These are phyloP conservation scores for Dicerorhinus sumatrensis DNA, from an alignment of 2,113 vertebrate species.

Conservation along the genomic window DNA sequence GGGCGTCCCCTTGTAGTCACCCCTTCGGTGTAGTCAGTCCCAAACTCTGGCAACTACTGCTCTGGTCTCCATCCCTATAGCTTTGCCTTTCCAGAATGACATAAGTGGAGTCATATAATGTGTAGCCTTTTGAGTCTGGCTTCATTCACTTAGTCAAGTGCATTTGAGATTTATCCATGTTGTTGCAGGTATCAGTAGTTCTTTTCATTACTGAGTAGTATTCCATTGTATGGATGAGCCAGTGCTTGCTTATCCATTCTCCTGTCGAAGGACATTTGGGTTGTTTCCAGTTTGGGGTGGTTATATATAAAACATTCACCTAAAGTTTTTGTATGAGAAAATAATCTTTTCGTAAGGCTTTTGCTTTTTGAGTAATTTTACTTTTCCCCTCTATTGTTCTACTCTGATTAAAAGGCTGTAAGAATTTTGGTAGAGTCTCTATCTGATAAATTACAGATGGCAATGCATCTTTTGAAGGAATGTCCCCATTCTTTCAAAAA, in stretches of 20 bases:
- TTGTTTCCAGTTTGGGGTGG: neutral
- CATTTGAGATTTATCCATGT: neutral
- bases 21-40: neutral
- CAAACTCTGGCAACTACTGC: neutral
- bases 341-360: neutral
- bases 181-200: too few species aligned
- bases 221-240: fast-evolving
- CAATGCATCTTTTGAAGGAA: neutral
- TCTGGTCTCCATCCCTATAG: neutral
- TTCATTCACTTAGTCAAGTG: neutral
- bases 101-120: neutral
- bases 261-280: neutral
- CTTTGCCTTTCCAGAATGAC: neutral
- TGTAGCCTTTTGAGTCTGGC: neutral
- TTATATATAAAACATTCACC: neutral
- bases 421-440: neutral
- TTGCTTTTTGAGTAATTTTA: neutral
- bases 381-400: neutral
- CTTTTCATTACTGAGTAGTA: neutral
- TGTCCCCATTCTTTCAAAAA: neutral
- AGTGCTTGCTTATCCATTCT: neutral
- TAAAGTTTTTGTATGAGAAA: neutral
- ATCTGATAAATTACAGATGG: neutral
- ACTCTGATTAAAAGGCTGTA: neutral
- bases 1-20: neutral